Evolutionary conservation across 2,113 vertebrate genomes (phyloP), one percentile per base, ranked within the genome.

Genomic region (Cololabis saira): DNA sequence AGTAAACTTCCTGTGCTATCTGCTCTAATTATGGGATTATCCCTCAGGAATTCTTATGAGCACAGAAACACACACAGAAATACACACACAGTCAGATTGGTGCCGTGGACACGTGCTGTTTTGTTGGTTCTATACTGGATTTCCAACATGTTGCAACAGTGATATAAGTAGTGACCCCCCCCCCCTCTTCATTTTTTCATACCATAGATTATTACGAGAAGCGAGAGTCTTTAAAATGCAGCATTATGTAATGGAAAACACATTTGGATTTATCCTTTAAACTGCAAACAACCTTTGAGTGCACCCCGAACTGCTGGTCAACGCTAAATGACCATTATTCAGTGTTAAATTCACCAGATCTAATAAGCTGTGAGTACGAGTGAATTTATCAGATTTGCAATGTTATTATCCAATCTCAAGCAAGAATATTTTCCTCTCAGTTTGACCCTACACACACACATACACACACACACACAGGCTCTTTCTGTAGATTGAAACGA

Each of bases 1-100:
- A 86, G 71, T 84, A 88, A 88, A 89, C 87, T 88, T 88, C 87
- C 84, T 84, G 75, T 75, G 59, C 71, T 87, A 82, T 87, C 89
- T 89, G 77, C 81, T 67, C 76, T 85, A 83, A 92, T 90, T 88
- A 91, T 83, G 78, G 81, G 89, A 88, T 88, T 86, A 86, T 81
- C 73, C 78, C 78, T 76, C 50, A 83, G 84, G 89, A 88, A 92
- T 90, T 85, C 63, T 57, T 69, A 76, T 58, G 70, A 75, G 50
- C 42, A 49, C 51, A 59, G 45, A 62, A 71, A 79, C 57, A 81
- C 57, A 57, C 17, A 43, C 54, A 42, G 27, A 67, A 22, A 78
- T 41, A 67, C 74, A 62, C 67, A 64, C 22, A 41, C 4, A 18
- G 2, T 42, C 63, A 63, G 54, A 60, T 7, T 48, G 47, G 52